Conservation (phyloP, 2,888 invertebrate species). For the Imbricaverruca yamaguchii region DNA sequence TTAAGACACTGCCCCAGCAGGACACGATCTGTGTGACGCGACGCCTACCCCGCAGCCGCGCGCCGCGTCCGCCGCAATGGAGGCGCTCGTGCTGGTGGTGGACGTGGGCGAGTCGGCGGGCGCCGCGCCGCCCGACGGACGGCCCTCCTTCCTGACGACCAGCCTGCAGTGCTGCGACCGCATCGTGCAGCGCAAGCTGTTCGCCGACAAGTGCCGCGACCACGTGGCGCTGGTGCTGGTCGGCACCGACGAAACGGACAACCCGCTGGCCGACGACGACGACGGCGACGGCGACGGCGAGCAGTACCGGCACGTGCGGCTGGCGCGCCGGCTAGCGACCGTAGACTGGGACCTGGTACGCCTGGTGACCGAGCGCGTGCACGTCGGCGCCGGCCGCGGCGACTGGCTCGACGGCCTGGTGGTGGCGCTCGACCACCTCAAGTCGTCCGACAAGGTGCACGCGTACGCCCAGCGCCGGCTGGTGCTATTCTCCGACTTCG, state of each 20-base stretch:
- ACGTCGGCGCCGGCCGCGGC: slow-evolving; percentile 47
- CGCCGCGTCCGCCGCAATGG: background rate
- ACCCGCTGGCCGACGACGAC: slow-evolving; percentile 40
- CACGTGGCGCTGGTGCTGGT: slow-evolving; percentile 56
- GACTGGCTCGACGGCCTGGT: slow-evolving; percentile 60
- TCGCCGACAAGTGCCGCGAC: slow-evolving; percentile 54
- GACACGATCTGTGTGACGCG: too few relatives aligned
- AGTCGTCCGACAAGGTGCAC: slow-evolving; percentile 38
- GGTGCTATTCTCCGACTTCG: slow-evolving; percentile 58
- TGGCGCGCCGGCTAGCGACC: slow-evolving; percentile 46
- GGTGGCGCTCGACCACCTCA: slow-evolving; percentile 51
- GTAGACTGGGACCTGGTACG: slow-evolving; percentile 56
- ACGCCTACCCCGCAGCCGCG: too few relatives aligned
- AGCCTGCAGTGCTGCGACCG: background rate
- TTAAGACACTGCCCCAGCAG: too few relatives aligned
- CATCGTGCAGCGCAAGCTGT: slow-evolving; percentile 46
- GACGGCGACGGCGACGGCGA: slow-evolving; percentile 36
- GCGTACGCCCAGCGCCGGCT: slow-evolving; percentile 38
- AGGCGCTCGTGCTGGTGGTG: slow-evolving; percentile 4
- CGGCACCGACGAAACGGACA: slow-evolving; percentile 53
- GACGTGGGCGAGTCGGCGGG: background rate
- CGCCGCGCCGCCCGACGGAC: background rate
- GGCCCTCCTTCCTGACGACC: background rate
- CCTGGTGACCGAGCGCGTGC: slow-evolving; percentile 41
- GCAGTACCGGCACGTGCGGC: slow-evolving; percentile 51